phyloP scores from a whole-genome alignment of 1,140 invertebrate genomes.

The Panonychus citri region DNA sequence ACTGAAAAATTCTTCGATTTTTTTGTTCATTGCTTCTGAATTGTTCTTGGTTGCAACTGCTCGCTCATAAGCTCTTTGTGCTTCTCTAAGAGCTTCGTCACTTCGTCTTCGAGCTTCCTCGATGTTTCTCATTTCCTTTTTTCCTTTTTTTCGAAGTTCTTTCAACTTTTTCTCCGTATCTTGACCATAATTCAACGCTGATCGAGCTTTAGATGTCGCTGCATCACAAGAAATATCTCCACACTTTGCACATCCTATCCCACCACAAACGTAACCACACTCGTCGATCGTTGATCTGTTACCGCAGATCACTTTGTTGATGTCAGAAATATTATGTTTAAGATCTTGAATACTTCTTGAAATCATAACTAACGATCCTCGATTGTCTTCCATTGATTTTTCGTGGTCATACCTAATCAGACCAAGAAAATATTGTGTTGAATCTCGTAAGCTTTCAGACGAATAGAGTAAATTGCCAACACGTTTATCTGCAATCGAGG shows the following conservation, averaged over 20 bases:
- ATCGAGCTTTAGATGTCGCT: conserved; percentile 59
- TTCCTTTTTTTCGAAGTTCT: conserved; percentile 50
- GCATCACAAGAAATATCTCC: conserved; percentile 66
- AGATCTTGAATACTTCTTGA: conserved; percentile 30
- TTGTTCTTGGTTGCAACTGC: conserved; percentile 30
- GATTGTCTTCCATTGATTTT: no score
- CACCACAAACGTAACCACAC: conserved; percentile 73
- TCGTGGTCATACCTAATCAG: no score
- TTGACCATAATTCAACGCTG: conserved; percentile 60
- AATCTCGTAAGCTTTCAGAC: no score
- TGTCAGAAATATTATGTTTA: conserved; percentile 44
- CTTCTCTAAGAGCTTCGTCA: conserved; percentile 29
- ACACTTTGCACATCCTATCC: conserved; percentile 67
- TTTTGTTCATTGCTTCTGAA: conserved; percentile 29
- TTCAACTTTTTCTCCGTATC: conserved; percentile 53
- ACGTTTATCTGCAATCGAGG: conserved; percentile 33
- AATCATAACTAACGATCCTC: no score
- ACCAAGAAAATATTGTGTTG: no score
- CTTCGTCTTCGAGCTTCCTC: conserved; percentile 32
- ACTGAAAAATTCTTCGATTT: conserved; percentile 33
- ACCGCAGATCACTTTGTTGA: conserved; percentile 70
- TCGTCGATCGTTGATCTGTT: conserved; percentile 38
- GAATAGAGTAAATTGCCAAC: background rate
- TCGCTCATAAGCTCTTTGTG: conserved; percentile 33
- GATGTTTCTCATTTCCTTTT: conserved; percentile 29